Percentiles rank a stretch among this genome's conserved stretches.
Evolutionary conservation across 1,140 invertebrate genomes (phyloP).

Genomic region (Drosophila murphyi): DNA sequence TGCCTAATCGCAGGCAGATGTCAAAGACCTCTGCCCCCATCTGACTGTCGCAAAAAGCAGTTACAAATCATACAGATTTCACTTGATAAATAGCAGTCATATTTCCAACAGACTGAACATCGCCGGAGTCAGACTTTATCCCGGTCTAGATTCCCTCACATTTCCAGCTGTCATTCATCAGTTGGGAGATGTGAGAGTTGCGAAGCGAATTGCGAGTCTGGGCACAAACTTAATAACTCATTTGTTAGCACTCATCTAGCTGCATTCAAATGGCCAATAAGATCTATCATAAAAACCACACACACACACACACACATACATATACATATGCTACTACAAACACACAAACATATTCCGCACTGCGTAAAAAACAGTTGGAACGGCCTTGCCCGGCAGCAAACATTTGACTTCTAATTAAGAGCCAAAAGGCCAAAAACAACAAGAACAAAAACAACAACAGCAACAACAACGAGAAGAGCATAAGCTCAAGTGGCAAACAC

Average conservation of each 20-base stretch:
- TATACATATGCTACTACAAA: neutral
- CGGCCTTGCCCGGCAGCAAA: conserved; percentile 66
- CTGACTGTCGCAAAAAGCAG: conserved; percentile 6
- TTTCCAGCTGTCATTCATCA: conserved; percentile 41
- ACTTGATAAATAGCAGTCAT: conserved; percentile 42
- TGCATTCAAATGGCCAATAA: conserved; percentile 77
- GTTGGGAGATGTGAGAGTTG: neutral
- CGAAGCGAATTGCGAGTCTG: conserved; percentile 7
- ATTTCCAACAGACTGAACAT: conserved; percentile 27
- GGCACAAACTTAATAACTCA: conserved; percentile 70
- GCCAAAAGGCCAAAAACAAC: conserved; percentile 32
- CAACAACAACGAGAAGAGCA: neutral
- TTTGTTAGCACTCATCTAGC: conserved; percentile 65
- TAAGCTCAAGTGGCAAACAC: conserved; percentile 55
- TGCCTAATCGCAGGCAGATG: conserved; percentile 46
- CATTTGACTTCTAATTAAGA: conserved; percentile 80
- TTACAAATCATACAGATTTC: conserved; percentile 27
- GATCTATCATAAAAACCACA: conserved; percentile 55
- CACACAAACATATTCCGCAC: conserved; percentile 52
- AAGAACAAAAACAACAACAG: neutral
- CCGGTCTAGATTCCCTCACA: conserved; percentile 7
- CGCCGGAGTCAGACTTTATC: conserved; percentile 12
- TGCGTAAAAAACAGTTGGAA: conserved; percentile 60
- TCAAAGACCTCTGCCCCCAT: neutral
- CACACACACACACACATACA: conserved; percentile 1